Evolutionary conservation across 2,888 invertebrate genomes (phyloP).

Genomic region (Euproctis similis): DNA sequence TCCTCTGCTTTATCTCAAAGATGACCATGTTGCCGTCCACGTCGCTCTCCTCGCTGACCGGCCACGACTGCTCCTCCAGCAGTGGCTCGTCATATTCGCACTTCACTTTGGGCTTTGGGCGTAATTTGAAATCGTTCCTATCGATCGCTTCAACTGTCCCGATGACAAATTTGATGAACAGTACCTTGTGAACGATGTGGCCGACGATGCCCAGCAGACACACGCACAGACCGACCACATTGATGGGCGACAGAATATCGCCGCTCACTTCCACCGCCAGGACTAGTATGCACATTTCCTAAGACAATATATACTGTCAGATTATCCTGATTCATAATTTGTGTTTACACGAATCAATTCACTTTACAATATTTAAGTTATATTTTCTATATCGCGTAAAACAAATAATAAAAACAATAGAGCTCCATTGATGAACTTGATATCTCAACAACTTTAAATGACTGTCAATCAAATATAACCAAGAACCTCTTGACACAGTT

Average conservation of each 20-base stretch:
- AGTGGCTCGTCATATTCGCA: slow-evolving; percentile 48
- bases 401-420: no score
- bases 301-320: no score
- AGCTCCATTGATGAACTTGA: no score
- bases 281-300: slow-evolving; percentile 95
- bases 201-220: slow-evolving; percentile 92
- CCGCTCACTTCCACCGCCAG: slow-evolving; percentile 92
- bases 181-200: slow-evolving; percentile 85
- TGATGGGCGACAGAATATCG: slow-evolving; percentile 87
- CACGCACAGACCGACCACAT: slow-evolving; percentile 88
- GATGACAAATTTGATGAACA: slow-evolving; percentile 45
- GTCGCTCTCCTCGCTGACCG: slow-evolving; percentile 56
- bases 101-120: slow-evolving; percentile 19
- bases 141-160: slow-evolving; percentile 44
- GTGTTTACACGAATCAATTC: no score
- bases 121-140: slow-evolving; percentile 36
- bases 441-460: no score
- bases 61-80: slow-evolving; percentile 45
- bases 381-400: no score
- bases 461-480: no score
- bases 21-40: slow-evolving; percentile 71
- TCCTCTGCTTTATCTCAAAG: slow-evolving; percentile 72
- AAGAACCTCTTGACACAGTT: no score
- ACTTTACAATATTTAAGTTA: no score
- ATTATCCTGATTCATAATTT: no score